phyloP scores from a whole-genome alignment of 2,797 vertebrate genomes.

The Zalophus californianus region DNA sequence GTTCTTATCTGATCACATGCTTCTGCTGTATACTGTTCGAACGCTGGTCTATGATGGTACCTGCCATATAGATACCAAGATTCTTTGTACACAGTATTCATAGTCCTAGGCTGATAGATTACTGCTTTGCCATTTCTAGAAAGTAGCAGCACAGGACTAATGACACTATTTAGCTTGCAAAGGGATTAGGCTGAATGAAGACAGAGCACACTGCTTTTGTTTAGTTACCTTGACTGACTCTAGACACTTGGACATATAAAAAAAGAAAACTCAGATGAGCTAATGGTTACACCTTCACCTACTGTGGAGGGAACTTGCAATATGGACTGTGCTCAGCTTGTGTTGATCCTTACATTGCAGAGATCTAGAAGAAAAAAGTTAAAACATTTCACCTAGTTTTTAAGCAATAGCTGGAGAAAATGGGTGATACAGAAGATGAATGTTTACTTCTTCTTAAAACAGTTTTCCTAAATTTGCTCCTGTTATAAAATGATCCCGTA shows the following conservation, averaged over 20 bases:
- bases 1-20: neutral
- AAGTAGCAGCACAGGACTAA: neutral
- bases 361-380: neutral
- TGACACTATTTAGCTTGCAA: neutral
- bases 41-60: neutral
- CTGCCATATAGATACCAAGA: too few species aligned
- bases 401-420: neutral
- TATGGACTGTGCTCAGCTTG: neutral
- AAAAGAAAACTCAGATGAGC: neutral
- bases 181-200: neutral
- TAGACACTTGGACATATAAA: neutral
- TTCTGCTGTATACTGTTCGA: neutral
- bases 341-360: neutral
- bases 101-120: neutral
- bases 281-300: neutral
- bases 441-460: constrained; percentile 12
- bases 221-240: neutral
- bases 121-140: neutral
- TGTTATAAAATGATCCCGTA: neutral
- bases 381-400: neutral
- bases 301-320: neutral
- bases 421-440: neutral
- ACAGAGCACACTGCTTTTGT: neutral
- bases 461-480: constrained; percentile 19
- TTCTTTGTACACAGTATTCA: neutral